Evolutionary conservation across 2,113 vertebrate genomes (phyloP).

Genomic region (Neoarius graeffei): DNA sequence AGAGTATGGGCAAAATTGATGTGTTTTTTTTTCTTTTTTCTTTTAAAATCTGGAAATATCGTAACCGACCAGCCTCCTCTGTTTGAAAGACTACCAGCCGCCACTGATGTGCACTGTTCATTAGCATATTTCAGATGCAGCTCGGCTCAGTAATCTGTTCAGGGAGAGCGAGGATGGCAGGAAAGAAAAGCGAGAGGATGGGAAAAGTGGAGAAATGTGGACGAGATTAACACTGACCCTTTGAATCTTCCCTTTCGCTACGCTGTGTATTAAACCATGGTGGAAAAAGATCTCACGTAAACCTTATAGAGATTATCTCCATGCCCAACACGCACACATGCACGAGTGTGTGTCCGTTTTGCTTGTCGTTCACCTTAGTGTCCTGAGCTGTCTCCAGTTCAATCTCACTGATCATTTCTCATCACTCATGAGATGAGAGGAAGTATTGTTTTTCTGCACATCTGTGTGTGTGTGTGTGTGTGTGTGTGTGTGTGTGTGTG

Average conservation of each 20-base stretch:
- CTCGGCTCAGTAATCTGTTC: conserved; percentile 71
- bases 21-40: too few relatives aligned
- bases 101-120: conserved; percentile 67
- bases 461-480: not conserved
- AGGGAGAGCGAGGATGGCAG: conserved; percentile 56
- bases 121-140: conserved; percentile 78
- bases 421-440: conserved; percentile 73
- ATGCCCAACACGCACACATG: conserved; percentile 54
- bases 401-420: conserved; percentile 66
- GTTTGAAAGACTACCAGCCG: too few relatives aligned
- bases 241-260: conserved; percentile 52
- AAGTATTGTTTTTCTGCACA: conserved; percentile 71
- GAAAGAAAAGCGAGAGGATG: conserved; percentile 31
- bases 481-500: conserved; percentile 22
- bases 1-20: too few relatives aligned
- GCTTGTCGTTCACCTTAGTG: conserved; percentile 35
- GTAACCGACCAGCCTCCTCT: too few relatives aligned
- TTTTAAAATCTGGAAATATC: too few relatives aligned
- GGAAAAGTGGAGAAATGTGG: conserved; percentile 63
- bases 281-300: conserved; percentile 43
- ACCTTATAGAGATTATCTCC: conserved; percentile 42
- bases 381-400: not conserved
- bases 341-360: conserved; percentile 58
- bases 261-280: conserved; percentile 49
- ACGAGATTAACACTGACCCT: conserved; percentile 69